These are phyloP conservation scores for Tipula helvola DNA, from an alignment of 2,888 invertebrate genomes.

Conservation along the genomic window DNA sequence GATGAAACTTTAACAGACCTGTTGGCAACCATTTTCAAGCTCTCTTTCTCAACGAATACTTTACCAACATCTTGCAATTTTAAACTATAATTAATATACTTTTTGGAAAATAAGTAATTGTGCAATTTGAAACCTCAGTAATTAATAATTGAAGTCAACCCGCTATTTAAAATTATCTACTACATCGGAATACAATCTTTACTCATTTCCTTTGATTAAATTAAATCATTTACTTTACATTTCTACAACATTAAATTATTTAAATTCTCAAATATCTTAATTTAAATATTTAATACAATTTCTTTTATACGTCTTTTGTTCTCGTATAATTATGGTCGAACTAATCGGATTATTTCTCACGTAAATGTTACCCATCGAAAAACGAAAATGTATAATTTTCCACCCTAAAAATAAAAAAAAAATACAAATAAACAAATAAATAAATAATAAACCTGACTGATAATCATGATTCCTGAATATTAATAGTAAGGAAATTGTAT, in stretches of 20 bases:
- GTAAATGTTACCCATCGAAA: background rate
- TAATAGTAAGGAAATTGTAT: background rate
- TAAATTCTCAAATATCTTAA: background rate
- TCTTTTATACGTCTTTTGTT: background rate
- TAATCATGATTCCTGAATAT: background rate
- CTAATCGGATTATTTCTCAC: background rate
- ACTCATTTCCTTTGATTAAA: background rate
- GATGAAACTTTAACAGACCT: no score
- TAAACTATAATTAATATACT: no score
- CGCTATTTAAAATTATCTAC: no score
- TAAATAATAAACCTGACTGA: background rate
- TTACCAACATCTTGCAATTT: no score
- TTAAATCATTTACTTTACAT: background rate
- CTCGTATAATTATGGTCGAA: background rate
- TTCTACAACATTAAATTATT: background rate
- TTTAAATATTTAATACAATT: background rate
- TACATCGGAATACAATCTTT: no score
- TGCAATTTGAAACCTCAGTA: no score
- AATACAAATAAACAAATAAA: background rate
- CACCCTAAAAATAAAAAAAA: background rate
- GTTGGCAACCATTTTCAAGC: no score
- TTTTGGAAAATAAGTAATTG: no score
- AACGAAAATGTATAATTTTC: background rate
- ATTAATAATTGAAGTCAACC: no score
- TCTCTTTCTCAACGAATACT: no score